A percentile compares a stretch with the other conserved stretches of the same genome.
These are phyloP conservation scores for Hydrocynus forskahlii DNA, from an alignment of 2,797 vertebrate genomes.

Conservation along the genomic window DNA sequence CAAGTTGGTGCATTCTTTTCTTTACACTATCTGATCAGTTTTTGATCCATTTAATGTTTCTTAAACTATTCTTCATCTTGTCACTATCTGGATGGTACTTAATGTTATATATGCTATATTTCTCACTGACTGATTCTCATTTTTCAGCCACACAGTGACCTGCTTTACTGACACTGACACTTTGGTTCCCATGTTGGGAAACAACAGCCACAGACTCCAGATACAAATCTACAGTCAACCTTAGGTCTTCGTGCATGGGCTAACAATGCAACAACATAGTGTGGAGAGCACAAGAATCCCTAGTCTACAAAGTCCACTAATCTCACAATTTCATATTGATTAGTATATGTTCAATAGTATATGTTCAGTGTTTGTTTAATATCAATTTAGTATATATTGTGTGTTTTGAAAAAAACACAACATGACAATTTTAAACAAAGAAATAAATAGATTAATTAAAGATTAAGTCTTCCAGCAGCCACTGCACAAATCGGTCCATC, in stretches of 20 bases:
- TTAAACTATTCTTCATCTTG: background rate
- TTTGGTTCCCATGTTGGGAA: background rate
- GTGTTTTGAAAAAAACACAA: too few species aligned
- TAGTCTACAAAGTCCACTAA: background rate
- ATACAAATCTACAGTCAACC: background rate
- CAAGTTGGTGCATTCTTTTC: background rate
- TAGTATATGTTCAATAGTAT: too few species aligned
- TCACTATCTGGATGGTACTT: too few species aligned
- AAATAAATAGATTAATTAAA: background rate
- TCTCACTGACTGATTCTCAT: background rate
- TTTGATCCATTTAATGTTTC: background rate
- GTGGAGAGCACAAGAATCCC: background rate
- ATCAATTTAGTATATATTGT: too few species aligned
- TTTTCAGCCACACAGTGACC: background rate
- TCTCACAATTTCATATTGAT: background rate
- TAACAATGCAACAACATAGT: background rate
- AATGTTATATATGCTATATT: background rate
- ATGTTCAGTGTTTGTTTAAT: too few species aligned
- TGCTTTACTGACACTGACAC: background rate
- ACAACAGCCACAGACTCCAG: background rate
- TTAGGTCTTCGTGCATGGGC: background rate
- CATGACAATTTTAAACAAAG: background rate
- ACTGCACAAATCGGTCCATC: background rate
- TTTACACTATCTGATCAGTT: background rate
- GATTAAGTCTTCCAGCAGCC: background rate